These are phyloP conservation scores for Ormyrus nitidulus DNA, from an alignment of 2,888 invertebrate species.

Conservation along the genomic window DNA sequence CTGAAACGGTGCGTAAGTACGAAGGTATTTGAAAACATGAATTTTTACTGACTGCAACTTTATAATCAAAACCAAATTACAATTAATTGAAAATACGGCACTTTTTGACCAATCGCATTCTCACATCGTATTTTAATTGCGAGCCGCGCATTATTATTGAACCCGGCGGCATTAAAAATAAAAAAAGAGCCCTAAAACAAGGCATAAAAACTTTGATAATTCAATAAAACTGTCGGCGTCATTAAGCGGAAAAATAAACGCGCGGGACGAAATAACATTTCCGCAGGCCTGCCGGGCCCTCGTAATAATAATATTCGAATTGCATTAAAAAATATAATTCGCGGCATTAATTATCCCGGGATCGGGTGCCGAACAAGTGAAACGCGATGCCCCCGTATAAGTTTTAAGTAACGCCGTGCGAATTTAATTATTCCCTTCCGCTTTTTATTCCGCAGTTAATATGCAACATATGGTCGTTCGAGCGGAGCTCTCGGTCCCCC, in stretches of 20 bases:
- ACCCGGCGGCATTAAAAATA: too few species aligned
- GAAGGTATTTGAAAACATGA: too few species aligned
- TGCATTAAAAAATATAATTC: slow-evolving; percentile 31
- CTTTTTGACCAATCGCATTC: too few species aligned
- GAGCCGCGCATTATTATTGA: too few species aligned
- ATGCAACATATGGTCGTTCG: slow-evolving; percentile 30
- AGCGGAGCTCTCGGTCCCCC: not conserved
- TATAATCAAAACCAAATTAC: too few species aligned
- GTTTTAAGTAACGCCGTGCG: slow-evolving; percentile 32
- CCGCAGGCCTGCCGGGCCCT: not conserved
- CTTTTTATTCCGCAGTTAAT: slow-evolving; percentile 37
- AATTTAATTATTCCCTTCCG: slow-evolving; percentile 44
- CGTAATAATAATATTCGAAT: slow-evolving; percentile 5
- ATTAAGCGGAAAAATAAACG: not conserved
- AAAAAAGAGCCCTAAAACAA: not conserved
- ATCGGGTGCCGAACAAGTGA: not conserved
- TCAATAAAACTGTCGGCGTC: not conserved
- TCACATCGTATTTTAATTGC: too few species aligned
- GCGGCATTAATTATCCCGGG: slow-evolving; percentile 9
- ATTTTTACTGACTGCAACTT: too few species aligned
- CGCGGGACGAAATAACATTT: slow-evolving; percentile 9
- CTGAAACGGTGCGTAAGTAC: too few species aligned
- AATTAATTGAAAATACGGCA: too few species aligned
- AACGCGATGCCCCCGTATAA: slow-evolving; percentile 4
- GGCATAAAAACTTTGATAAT: slow-evolving; percentile 6